These are phyloP conservation scores for Stegostoma tigrinum DNA, from an alignment of 2,113 vertebrate species.

Conservation along the genomic window DNA sequence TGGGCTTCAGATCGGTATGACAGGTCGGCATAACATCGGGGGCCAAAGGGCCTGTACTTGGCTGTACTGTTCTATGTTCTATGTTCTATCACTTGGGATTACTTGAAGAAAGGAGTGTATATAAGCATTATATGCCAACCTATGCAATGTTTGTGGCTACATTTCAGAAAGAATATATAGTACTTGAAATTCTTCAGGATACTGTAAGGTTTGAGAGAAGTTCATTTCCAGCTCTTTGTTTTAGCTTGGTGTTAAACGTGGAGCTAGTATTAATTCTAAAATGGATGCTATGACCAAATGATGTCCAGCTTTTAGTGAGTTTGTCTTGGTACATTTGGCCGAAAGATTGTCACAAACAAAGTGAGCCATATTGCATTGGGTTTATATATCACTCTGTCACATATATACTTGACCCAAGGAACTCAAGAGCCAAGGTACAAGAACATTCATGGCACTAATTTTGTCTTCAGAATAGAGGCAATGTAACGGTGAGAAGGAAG, in stretches of 20 bases:
- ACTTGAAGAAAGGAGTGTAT: background rate
- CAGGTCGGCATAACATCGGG: no score
- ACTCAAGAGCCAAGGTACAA: background rate
- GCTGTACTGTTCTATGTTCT: no score
- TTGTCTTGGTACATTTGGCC: background rate
- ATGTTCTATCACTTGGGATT: background rate
- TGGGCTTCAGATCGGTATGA: no score
- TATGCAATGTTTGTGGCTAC: background rate
- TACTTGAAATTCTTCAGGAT: background rate
- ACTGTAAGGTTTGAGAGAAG: background rate
- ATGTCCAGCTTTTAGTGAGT: background rate
- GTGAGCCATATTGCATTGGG: background rate
- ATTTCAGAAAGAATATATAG: background rate
- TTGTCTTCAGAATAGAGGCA: background rate
- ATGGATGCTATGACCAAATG: no score
- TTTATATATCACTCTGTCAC: background rate
- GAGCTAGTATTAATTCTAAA: background rate
- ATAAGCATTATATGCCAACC: background rate
- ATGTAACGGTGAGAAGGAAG: background rate
- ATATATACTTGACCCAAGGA: background rate
- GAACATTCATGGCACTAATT: background rate
- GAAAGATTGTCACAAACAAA: background rate
- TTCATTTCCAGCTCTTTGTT: background rate
- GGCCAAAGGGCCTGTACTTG: no score
- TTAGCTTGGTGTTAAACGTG: background rate